These are phyloP conservation scores for Leptinotarsa juncta DNA, from an alignment of 2,888 invertebrate species.

Conservation along the genomic window DNA sequence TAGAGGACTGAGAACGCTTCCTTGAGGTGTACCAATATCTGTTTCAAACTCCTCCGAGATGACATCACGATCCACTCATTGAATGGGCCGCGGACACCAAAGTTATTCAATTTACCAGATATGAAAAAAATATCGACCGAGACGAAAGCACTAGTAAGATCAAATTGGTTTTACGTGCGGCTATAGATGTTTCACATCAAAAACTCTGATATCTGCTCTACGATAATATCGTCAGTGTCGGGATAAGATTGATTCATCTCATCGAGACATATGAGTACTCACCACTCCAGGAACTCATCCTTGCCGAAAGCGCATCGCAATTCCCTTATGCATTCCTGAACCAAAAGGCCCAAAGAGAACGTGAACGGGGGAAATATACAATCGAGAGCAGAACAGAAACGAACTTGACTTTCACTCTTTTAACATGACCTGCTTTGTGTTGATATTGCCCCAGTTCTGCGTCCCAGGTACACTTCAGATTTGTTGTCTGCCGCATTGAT, in stretches of 20 bases:
- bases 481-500: slow-evolving; percentile 13
- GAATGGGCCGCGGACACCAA: no score
- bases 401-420: slow-evolving; percentile 53
- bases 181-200: no score
- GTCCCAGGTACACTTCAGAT: slow-evolving; percentile 12
- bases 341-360: not conserved
- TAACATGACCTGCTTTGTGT: slow-evolving; percentile 41
- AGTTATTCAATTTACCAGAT: no score
- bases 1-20: no score
- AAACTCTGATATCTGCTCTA: no score
- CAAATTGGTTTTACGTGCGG: no score
- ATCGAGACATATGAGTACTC: not conserved
- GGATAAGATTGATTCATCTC: not conserved
- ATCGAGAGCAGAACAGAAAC: slow-evolving; percentile 41
- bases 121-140: no score
- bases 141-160: no score
- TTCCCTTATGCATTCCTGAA: not conserved
- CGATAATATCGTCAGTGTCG: no score
- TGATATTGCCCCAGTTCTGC: slow-evolving; percentile 22
- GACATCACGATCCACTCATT: no score
- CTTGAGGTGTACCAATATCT: no score
- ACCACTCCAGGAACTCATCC: not conserved
- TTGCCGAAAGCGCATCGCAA: not conserved
- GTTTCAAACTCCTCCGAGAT: no score
- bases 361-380: not conserved